A percentile compares a stretch with the other conserved stretches of the same genome.
These are phyloP conservation scores for Saguinus midas DNA, from an alignment of 2,113 vertebrate genomes.

Conservation along the genomic window DNA sequence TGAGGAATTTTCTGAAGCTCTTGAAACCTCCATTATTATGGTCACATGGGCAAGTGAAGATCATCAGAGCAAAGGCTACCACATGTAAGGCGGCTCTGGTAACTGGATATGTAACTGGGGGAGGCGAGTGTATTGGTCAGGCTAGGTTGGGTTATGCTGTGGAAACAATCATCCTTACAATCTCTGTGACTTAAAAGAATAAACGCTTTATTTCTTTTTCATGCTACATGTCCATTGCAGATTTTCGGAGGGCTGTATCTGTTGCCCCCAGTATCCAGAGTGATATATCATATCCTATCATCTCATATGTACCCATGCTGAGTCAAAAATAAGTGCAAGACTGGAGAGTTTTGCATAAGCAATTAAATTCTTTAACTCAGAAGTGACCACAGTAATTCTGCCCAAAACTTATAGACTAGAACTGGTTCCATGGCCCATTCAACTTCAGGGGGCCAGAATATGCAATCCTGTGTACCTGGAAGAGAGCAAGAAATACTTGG, in stretches of 20 bases:
- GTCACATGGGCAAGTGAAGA: background rate
- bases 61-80: conserved; percentile 59
- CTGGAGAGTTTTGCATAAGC: background rate
- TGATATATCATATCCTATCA: background rate
- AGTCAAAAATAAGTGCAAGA: background rate
- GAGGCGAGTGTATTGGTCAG: background rate
- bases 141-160: background rate
- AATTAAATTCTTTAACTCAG: background rate
- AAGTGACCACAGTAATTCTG: background rate
- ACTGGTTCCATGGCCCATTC: too few relatives aligned
- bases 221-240: background rate
- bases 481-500: background rate
- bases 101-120: background rate
- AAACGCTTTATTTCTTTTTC: background rate
- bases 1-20: conserved; percentile 45
- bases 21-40: background rate
- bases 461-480: background rate
- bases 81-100: conserved; percentile 53
- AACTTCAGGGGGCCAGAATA: background rate
- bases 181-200: background rate
- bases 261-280: background rate
- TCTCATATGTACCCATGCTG: background rate
- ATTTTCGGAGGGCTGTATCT: background rate
- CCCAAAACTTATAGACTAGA: background rate
- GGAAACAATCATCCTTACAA: background rate